Evolutionary conservation across 2,113 vertebrate species (phyloP), one percentile per base, ranked within the genome.

Genomic region (Kryptolebias marmoratus): DNA sequence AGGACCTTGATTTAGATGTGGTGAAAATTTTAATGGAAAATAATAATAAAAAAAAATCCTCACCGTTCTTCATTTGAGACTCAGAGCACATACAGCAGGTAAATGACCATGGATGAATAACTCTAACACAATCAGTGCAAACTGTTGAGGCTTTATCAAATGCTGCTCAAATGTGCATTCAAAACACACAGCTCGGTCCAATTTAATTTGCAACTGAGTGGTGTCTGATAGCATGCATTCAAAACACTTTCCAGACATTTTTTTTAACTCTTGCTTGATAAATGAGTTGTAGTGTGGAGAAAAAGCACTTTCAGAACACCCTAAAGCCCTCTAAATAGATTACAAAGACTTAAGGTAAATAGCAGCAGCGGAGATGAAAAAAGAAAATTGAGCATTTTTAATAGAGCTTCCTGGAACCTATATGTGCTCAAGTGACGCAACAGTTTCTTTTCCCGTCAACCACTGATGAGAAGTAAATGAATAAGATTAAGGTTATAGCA

Each of bases 261-360:
- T 81, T 87, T 36, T 39, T 6, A 15, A 86, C 90, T 86, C 90
- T 75, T 52, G 11, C 79, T 83, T 90, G 88, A 91, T 88, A 87
- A 92, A 91, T 88, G 88, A 87, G 85, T 71, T 16, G 36, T 4
- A 45, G 79, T 45, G 65, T 30, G 77, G 70, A 83, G 79, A 83
- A 84, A 84, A 82, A 89, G 87, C 90, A 89, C 88, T 91, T 90
- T 90, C 85, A 75, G 85, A 80, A 80, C 86, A 74, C 61, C 87
- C 85, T 69, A 80, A 87, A 90, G 73, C 84, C 54, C 79, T 70
- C 82, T 93, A 91, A 93, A 90, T 71, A 80, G 80, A 93, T 93
- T 93, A 90, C 87, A 79, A 73, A 88, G 84, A 88, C 75, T 83
- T 90, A 81, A 81, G 84, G 83, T 89, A 93, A 92, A 91, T 89